Conservation (phyloP, 2,113 vertebrate genomes). For the Poeciliopsis retropinna region DNA sequence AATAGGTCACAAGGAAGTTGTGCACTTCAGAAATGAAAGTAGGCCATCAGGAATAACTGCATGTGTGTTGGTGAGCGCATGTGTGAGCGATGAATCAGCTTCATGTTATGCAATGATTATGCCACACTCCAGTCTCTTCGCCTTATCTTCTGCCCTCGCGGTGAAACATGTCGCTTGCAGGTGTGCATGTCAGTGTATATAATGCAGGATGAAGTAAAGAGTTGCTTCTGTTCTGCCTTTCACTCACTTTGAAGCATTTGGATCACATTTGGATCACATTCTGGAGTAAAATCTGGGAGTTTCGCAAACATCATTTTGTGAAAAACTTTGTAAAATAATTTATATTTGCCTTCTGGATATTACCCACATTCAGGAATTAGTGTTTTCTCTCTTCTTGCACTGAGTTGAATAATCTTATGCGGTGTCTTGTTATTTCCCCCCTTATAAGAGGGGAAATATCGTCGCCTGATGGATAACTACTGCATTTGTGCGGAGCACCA, state of each 20-base stretch:
- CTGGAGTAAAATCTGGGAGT: neutral
- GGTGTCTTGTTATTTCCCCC: neutral
- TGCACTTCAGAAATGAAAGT: constrained; percentile 60
- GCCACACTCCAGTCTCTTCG: constrained; percentile 42
- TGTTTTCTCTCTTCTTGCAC: neutral
- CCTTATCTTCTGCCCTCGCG: constrained; percentile 52
- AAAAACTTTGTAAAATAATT: too few relatives aligned
- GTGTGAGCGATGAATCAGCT: constrained; percentile 67
- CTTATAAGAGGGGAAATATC: neutral
- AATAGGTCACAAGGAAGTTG: constrained; percentile 58
- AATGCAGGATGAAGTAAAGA: neutral
- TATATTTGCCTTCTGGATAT: too few relatives aligned
- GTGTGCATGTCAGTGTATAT: neutral
- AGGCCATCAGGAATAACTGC: constrained; percentile 65
- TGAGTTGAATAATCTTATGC: neutral
- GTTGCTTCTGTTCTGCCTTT: neutral
- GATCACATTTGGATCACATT: neutral
- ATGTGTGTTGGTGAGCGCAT: neutral
- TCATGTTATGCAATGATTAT: constrained; percentile 66
- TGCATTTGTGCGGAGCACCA: neutral
- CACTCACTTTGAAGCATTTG: neutral
- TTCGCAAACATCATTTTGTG: too few relatives aligned
- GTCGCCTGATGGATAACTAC: neutral
- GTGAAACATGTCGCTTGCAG: constrained; percentile 44
- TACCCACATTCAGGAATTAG: neutral